Evolutionary conservation across 2,888 invertebrate genomes (phyloP).

Genomic region (Platycheirus albimanus): DNA sequence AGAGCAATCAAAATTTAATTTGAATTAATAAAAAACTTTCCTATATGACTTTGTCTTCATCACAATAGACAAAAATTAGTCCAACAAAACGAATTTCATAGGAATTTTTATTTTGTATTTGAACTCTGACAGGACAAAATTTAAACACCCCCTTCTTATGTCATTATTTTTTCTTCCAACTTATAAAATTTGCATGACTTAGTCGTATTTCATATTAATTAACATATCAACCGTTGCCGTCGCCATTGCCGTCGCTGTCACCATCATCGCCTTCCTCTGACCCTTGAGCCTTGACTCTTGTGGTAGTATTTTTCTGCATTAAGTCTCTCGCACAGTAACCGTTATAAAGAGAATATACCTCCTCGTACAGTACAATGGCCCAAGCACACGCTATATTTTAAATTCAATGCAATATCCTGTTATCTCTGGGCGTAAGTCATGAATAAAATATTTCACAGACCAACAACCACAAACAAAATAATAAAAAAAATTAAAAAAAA

Average conservation of each 20-base stretch:
- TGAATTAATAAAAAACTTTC: too few species aligned
- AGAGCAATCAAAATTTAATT: too few species aligned
- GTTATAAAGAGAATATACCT: constrained; percentile 2
- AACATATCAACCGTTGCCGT: constrained; percentile 71
- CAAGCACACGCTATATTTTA: constrained; percentile 54
- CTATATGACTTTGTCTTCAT: too few species aligned
- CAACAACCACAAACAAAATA: constrained; percentile 40
- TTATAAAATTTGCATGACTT: constrained; percentile 50
- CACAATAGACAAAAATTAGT: too few species aligned
- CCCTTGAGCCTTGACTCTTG: constrained; percentile 13
- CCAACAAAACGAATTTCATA: too few species aligned
- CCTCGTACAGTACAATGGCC: too few species aligned
- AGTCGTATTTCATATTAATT: constrained; percentile 66
- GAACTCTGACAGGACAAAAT: constrained; percentile 1
- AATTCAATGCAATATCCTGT: constrained; percentile 73
- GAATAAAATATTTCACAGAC: constrained; percentile 72
- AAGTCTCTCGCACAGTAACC: constrained; percentile 52
- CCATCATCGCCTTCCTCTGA: too few species aligned
- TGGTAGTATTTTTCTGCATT: constrained; percentile 61
- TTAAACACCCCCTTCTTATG: too few species aligned
- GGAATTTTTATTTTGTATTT: neutral
- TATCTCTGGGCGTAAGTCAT: constrained; percentile 70
- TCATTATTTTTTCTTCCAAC: neutral
- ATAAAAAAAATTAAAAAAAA: too few species aligned
- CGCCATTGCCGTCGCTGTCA: too few species aligned